phyloP scores from a whole-genome alignment of 2,113 vertebrate species.

The Nothobranchius kuhntae region DNA sequence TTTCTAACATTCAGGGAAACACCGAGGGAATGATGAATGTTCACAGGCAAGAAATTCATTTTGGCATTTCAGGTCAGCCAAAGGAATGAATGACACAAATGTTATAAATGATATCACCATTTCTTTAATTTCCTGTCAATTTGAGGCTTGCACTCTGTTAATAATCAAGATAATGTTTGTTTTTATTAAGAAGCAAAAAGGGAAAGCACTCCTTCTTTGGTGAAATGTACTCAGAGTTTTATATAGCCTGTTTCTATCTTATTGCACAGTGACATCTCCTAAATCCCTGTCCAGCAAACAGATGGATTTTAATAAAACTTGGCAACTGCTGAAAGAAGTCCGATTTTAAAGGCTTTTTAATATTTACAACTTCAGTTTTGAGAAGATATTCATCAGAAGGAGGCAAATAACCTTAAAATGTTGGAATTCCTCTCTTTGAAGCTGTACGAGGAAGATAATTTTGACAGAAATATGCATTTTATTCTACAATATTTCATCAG shows the following conservation, averaged over 20 bases:
- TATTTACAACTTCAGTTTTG: constrained; percentile 28
- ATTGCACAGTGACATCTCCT: constrained; percentile 1
- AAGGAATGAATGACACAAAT: constrained; percentile 50
- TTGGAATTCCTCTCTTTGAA: too few relatives aligned
- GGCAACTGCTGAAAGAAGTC: constrained; percentile 1
- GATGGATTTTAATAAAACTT: neutral
- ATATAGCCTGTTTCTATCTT: constrained; percentile 7
- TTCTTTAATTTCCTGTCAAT: constrained; percentile 72
- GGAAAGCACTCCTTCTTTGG: constrained; percentile 1
- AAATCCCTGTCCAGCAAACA: neutral
- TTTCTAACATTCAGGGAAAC: constrained; percentile 47
- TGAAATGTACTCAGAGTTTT: neutral
- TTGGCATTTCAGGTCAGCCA: constrained; percentile 58
- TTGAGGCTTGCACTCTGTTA: constrained; percentile 30
- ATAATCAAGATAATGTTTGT: constrained; percentile 45
- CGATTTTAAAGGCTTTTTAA: constrained; percentile 24
- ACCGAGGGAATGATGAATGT: constrained; percentile 48
- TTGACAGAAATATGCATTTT: too few relatives aligned
- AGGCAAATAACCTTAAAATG: too few relatives aligned
- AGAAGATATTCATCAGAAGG: neutral
- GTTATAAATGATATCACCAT: constrained; percentile 53
- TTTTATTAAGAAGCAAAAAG: constrained; percentile 22
- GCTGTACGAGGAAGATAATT: too few relatives aligned
- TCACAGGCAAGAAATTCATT: constrained; percentile 54
- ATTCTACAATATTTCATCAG: too few relatives aligned